Conservation (phyloP, 2,113 vertebrate genomes). For the Vimba vimba region DNA sequence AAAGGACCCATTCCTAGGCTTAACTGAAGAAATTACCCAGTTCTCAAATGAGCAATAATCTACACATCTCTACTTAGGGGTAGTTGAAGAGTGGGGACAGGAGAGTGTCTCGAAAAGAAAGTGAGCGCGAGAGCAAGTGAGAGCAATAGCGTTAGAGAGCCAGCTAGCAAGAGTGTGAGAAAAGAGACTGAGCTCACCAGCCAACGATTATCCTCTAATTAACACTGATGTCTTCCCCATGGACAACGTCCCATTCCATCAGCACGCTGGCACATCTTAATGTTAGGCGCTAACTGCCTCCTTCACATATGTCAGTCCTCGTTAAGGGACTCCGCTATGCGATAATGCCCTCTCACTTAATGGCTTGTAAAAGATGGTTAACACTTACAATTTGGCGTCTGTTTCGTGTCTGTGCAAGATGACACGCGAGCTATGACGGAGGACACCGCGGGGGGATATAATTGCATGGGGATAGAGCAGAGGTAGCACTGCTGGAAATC, state of each 20-base stretch:
- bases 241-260: conserved; percentile 89
- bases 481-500: conserved; percentile 59
- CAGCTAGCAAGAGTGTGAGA: conserved; percentile 61
- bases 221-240: conserved; percentile 92
- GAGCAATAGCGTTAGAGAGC: conserved; percentile 20
- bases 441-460: conserved; percentile 68
- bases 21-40: conserved; percentile 66
- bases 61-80: conserved; percentile 72
- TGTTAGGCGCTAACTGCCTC: conserved; percentile 94
- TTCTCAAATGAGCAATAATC: conserved; percentile 69
- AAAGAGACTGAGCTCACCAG: conserved; percentile 74
- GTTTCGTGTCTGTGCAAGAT: conserved; percentile 59
- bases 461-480: conserved; percentile 62
- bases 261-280: conserved; percentile 79
- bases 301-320: conserved; percentile 98
- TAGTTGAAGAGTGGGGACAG: conserved; percentile 29
- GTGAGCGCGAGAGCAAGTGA: conserved; percentile 24
- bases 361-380: conserved; percentile 99
- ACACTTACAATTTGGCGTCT: conserved; percentile 89
- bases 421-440: conserved; percentile 72
- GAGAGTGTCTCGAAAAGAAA: conserved; percentile 32
- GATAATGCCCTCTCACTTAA: conserved; percentile 92
- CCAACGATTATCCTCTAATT: conserved; percentile 93
- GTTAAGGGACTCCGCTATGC: conserved; percentile 88
- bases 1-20: conserved; percentile 49